These are phyloP conservation scores for Blastobasis adustella DNA, from an alignment of 2,888 invertebrate genomes.

Conservation along the genomic window DNA sequence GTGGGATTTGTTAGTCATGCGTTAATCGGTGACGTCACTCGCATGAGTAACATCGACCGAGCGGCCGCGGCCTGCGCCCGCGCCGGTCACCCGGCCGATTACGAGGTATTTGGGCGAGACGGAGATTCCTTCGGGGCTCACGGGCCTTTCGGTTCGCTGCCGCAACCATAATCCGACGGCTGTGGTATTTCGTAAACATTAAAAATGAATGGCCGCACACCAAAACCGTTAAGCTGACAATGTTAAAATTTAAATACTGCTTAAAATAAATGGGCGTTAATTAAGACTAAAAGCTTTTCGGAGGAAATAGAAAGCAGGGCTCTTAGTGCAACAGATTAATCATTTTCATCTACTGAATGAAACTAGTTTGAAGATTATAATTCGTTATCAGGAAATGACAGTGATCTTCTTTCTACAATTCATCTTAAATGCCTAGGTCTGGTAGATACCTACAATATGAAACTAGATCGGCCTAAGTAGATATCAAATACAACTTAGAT, in stretches of 20 bases:
- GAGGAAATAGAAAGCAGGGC: slow-evolving; percentile 15
- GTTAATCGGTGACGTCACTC: slow-evolving; percentile 61
- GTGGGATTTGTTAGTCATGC: slow-evolving; percentile 49
- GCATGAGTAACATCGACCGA: slow-evolving; percentile 52
- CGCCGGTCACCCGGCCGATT: slow-evolving; percentile 40
- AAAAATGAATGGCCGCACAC: not conserved
- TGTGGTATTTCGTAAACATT: slow-evolving; percentile 7
- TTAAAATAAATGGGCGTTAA: slow-evolving; percentile 13
- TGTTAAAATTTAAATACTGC: slow-evolving; percentile 11
- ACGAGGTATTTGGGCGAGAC: slow-evolving; percentile 46
- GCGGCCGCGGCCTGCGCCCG: slow-evolving; percentile 32
- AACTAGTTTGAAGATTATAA: too few relatives aligned
- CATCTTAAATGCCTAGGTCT: too few relatives aligned
- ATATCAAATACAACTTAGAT: not conserved
- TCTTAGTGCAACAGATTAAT: slow-evolving; percentile 14
- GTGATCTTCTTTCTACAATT: too few relatives aligned
- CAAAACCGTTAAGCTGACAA: slow-evolving; percentile 3
- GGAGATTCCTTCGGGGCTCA: slow-evolving; percentile 29
- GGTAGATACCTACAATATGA: too few relatives aligned
- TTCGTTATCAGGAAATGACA: too few relatives aligned
- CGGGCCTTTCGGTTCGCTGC: slow-evolving; percentile 1
- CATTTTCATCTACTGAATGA: slow-evolving; percentile 14
- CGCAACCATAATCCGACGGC: slow-evolving; percentile 12
- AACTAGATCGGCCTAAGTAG: too few relatives aligned
- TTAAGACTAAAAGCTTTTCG: slow-evolving; percentile 18